A percentile compares a stretch with the other conserved stretches of the same genome.
These are phyloP conservation scores for Cathartes aura DNA, from an alignment of 2,113 vertebrate genomes.

Conservation along the genomic window DNA sequence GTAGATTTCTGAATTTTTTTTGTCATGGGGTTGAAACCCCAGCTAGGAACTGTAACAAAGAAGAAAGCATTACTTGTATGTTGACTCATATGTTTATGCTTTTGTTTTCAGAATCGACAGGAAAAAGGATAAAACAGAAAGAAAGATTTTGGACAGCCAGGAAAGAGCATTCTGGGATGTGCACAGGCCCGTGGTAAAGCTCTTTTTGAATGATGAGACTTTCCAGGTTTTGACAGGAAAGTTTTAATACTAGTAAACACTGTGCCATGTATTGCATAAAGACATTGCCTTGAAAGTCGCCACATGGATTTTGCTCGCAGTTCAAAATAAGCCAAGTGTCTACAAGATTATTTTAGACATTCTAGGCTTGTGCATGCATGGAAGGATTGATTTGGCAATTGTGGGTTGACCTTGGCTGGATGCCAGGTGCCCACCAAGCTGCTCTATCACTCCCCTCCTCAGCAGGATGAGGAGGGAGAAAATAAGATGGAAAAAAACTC, in stretches of 20 bases:
- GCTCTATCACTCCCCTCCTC: neutral
- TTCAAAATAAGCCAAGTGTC: neutral
- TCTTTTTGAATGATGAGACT: neutral
- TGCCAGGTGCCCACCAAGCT: neutral
- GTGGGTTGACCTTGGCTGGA: neutral
- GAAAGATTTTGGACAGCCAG: slow-evolving; percentile 97
- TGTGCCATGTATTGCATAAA: neutral
- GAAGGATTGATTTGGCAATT: neutral
- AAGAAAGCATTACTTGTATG: neutral
- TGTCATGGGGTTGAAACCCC: neutral
- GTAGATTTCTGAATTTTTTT: neutral
- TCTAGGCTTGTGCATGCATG: neutral
- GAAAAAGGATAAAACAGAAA: slow-evolving; percentile 96
- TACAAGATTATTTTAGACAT: neutral
- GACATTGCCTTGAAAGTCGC: neutral
- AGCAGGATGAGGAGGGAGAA: neutral
- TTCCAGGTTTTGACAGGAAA: neutral
- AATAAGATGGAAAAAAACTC: neutral
- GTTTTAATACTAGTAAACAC: neutral
- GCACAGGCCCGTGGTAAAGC: slow-evolving; percentile 93
- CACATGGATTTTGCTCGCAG: fast-evolving
- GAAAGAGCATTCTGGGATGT: slow-evolving; percentile 98
- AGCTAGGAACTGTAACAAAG: neutral
- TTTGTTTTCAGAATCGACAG: slow-evolving; percentile 88
- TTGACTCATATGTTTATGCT: neutral